phyloP scores from a whole-genome alignment of 2,113 vertebrate genomes.

The Mohoua ochrocephala region DNA sequence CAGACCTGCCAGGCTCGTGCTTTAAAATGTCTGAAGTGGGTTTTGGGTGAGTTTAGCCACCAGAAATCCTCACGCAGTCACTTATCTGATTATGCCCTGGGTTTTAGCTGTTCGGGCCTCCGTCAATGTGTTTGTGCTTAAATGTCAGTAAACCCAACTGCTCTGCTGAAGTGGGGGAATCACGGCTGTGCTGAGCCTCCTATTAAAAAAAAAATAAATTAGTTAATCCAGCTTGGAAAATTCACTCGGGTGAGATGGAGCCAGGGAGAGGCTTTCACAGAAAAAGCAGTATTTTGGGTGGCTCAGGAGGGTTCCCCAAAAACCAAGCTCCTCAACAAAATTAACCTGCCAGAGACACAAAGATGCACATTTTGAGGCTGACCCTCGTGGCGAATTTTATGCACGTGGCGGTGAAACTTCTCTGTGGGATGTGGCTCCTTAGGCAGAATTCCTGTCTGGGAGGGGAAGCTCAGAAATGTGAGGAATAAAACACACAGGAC shows the following conservation, averaged over 20 bases:
- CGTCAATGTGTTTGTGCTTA: background rate
- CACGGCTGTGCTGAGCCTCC: background rate
- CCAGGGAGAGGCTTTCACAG: background rate
- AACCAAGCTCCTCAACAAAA: background rate
- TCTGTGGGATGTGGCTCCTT: background rate
- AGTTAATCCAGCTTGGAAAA: background rate
- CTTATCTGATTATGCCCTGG: background rate
- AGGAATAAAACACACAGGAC: background rate
- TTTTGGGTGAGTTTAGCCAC: background rate
- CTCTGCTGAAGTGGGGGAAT: background rate
- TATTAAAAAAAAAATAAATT: background rate
- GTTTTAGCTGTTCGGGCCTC: background rate
- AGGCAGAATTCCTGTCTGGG: background rate
- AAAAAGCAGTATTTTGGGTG: background rate
- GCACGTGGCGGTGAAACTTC: fast-evolving
- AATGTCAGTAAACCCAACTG: background rate
- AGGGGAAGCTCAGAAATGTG: background rate
- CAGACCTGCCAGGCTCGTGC: background rate
- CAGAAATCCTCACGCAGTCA: background rate
- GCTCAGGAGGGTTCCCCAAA: fast-evolving
- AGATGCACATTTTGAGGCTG: background rate
- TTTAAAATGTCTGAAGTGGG: background rate
- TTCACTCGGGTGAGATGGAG: background rate
- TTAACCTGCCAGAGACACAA: background rate
- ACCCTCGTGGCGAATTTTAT: fast-evolving